Base-by-base conservation (phyloP, 53 echinoderm and acorn worm genomes). In the Stichopus horrens region DNA sequence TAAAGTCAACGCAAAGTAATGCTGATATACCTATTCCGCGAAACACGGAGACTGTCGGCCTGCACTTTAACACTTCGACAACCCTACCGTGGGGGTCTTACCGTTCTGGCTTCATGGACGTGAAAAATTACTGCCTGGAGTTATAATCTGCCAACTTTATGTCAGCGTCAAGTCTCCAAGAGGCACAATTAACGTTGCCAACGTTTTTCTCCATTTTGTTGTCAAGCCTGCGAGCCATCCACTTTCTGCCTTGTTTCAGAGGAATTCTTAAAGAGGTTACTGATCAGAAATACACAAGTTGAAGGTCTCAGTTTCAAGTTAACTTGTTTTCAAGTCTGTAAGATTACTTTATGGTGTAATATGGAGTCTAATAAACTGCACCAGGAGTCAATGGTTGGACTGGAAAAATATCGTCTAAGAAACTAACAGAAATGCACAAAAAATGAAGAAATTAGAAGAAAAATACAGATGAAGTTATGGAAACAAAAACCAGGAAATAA, bases 141-240 rank as follows among this genome's bases (percentile, higher is more conserved):
- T 56, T 81, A 81, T 81, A 81, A 81, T 81, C 81, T 81, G 81
- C 81, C 81, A 81, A 81, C 57, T 81, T 81, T 81, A 81, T 81
- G 81, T 81, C 81, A 81, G 81, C 56, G 81, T 56, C 21, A 57
- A 81, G 81, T 58, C 57, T 81, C 81, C 81, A 22, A 56, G 81
- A 81, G 81, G 81, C 81, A 81, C 81, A 81, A 81, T 81, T 81
- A 81, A 81, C 81, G 81, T 81, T 81, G 81, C 57, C 81, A 81
- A 58, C 81, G 81, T 81, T 56, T 81, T 81, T 81, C 81, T 81
- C 81, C 81, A 81, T 81, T 81, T 81, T 81, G 58, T 58, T 81
- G 81, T 81, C 81, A 81, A 81, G 81, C 81, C 81, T 81, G 57
- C 81, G 22, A 81, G 81, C 81, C 14, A 81, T 81, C 57, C 81